These are phyloP conservation scores for Drosophila longiperda DNA, from an alignment of 2,888 invertebrate genomes.

Conservation along the genomic window DNA sequence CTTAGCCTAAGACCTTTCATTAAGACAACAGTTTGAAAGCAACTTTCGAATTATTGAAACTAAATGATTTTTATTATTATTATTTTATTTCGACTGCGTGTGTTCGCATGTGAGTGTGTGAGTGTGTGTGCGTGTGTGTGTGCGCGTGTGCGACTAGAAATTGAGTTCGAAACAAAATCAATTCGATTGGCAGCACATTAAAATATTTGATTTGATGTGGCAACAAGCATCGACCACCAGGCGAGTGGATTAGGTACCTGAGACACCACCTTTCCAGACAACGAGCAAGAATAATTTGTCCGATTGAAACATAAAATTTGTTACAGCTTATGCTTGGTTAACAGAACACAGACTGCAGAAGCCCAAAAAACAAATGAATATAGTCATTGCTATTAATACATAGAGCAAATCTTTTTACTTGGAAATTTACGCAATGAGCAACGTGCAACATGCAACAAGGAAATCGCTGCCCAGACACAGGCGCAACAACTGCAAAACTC, in stretches of 20 bases:
- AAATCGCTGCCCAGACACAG: slow-evolving; percentile 57
- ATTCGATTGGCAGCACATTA: slow-evolving; percentile 78
- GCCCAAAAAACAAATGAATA: slow-evolving; percentile 19
- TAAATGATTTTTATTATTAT: slow-evolving; percentile 68
- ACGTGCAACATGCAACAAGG: slow-evolving; percentile 64
- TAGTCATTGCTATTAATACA: slow-evolving; percentile 57
- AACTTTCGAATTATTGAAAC: slow-evolving; percentile 77
- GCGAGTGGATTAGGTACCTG: slow-evolving; percentile 49
- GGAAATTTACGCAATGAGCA: slow-evolving; percentile 67
- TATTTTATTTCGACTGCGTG: slow-evolving; percentile 31
- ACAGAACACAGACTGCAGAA: slow-evolving; percentile 27
- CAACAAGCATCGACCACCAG: slow-evolving; percentile 62
- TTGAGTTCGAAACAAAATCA: slow-evolving; percentile 57
- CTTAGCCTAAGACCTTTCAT: slow-evolving; percentile 65
- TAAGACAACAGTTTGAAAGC: slow-evolving; percentile 53
- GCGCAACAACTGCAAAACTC: slow-evolving; percentile 40
- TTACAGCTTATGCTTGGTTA: slow-evolving; percentile 65
- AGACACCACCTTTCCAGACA: slow-evolving; percentile 2
- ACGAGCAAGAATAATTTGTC: slow-evolving; percentile 49
- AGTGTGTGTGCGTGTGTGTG: not conserved
- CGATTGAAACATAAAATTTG: slow-evolving; percentile 78
- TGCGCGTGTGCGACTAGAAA: slow-evolving; percentile 39
- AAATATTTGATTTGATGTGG: slow-evolving; percentile 72
- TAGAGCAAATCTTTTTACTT: slow-evolving; percentile 54
- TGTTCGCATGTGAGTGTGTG: slow-evolving; percentile 4